phyloP scores from a whole-genome alignment of 2,888 invertebrate species.

The Agrochola circellaris region DNA sequence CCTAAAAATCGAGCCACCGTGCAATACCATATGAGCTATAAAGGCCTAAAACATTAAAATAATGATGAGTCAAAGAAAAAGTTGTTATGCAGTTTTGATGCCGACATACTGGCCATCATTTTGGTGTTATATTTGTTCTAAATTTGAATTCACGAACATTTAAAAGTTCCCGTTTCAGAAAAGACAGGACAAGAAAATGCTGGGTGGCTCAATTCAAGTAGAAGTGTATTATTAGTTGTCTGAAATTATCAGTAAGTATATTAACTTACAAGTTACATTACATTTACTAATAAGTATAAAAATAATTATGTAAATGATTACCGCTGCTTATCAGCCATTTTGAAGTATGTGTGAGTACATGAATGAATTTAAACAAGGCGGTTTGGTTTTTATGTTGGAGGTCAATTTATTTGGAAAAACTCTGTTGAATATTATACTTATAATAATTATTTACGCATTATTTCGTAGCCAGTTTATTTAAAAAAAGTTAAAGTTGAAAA shows the following conservation, averaged over 20 bases:
- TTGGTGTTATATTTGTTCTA: not conserved
- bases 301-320: constrained; percentile 14
- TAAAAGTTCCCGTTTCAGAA: too few species aligned
- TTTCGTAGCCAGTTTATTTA: not conserved
- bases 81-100: not conserved
- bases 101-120: not conserved
- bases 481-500: not conserved
- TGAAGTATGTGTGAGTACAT: not conserved
- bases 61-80: not conserved
- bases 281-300: constrained; percentile 29
- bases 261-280: not conserved
- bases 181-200: not conserved
- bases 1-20: not conserved
- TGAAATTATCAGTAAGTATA: constrained; percentile 1
- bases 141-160: not conserved
- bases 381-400: not conserved
- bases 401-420: not conserved
- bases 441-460: not conserved
- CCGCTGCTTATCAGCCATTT: not conserved
- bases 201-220: too few species aligned
- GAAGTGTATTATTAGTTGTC: not conserved
- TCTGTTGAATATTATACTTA: not conserved
- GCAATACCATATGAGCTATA: not conserved
- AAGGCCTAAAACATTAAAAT: not conserved
- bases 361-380: constrained; percentile 18